Percentiles rank a stretch among this genome's conserved stretches.
These are phyloP conservation scores for Camponotus fellah DNA, from an alignment of 2,888 invertebrate species.

Conservation along the genomic window DNA sequence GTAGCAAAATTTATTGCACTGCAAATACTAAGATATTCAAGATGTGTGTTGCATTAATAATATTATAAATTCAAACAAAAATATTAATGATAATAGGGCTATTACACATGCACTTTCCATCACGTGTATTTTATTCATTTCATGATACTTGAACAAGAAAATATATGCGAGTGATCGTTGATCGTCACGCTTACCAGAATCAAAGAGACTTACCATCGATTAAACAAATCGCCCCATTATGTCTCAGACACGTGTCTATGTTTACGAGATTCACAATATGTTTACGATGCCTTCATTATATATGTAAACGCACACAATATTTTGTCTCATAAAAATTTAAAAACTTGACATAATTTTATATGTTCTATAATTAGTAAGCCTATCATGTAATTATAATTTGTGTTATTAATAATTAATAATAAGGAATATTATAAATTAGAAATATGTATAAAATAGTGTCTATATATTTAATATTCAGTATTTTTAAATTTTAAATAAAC, in stretches of 20 bases:
- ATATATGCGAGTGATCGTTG: constrained; percentile 20
- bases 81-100: constrained; percentile 15
- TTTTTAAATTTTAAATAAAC: neutral
- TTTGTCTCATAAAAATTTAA: neutral
- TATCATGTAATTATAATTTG: neutral
- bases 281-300: constrained; percentile 26
- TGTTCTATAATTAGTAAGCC: neutral
- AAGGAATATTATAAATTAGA: neutral
- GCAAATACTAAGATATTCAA: neutral
- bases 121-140: neutral
- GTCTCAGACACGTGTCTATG: constrained; percentile 56
- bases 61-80: neutral
- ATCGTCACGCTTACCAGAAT: constrained; percentile 70
- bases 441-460: neutral
- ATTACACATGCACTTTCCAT: neutral
- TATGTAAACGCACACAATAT: constrained; percentile 27
- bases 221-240: constrained; percentile 83
- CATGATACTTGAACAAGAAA: neutral
- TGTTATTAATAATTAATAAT: neutral
- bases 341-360: neutral
- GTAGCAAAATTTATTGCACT: neutral
- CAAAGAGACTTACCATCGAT: constrained; percentile 82
- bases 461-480: neutral
- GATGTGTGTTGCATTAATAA: neutral
- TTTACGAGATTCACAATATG: constrained; percentile 53